phyloP scores from a whole-genome alignment of 2,797 vertebrate genomes.

The Chrysocyon brachyurus region DNA sequence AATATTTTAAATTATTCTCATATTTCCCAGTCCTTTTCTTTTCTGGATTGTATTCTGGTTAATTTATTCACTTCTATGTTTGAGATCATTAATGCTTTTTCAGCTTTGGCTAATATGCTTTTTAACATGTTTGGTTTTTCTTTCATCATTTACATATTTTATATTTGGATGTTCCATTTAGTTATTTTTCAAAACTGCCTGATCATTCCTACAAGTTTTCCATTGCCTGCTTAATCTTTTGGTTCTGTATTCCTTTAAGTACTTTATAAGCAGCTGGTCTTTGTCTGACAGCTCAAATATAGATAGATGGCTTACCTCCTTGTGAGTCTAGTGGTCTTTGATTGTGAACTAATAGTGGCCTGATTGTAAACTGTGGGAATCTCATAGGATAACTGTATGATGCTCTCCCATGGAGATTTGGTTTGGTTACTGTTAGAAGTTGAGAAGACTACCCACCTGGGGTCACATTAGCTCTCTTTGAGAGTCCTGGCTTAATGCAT shows the following conservation, averaged over 20 bases:
- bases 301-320: neutral
- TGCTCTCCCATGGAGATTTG: neutral
- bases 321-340: neutral
- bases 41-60: neutral
- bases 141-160: constrained; percentile 29
- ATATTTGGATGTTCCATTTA: neutral
- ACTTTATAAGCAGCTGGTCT: neutral
- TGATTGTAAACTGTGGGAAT: neutral
- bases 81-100: constrained; percentile 47
- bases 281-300: neutral
- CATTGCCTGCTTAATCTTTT: constrained; percentile 24
- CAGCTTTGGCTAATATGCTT: neutral
- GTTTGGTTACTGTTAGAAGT: neutral
- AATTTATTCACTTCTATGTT: constrained; percentile 21
- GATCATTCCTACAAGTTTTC: constrained; percentile 7
- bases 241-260: neutral
- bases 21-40: neutral
- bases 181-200: constrained; percentile 21
- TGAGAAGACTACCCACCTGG: neutral
- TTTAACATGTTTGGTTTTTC: constrained; percentile 7
- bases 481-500: neutral
- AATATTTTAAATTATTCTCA: constrained; percentile 31
- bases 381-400: neutral
- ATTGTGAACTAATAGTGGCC: neutral
- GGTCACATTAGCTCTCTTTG: neutral